phyloP scores from a whole-genome alignment of 2,797 vertebrate species.

The Denticeps clupeoides region DNA sequence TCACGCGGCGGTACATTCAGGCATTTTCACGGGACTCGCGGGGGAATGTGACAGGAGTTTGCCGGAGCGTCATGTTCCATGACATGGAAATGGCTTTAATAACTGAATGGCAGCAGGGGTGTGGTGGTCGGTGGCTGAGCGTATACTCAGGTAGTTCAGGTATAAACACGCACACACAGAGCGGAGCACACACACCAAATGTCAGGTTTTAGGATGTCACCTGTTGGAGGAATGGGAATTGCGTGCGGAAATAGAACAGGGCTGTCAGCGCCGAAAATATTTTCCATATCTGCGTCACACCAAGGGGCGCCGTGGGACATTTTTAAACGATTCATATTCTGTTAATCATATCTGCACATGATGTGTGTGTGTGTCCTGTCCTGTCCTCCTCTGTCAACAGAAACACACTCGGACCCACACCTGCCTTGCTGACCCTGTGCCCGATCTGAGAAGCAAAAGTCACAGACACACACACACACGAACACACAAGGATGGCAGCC shows the following conservation, averaged over 20 bases:
- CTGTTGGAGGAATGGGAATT: slow-evolving; percentile 25
- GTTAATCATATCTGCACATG: no score
- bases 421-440: slow-evolving; percentile 7
- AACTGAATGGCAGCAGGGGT: slow-evolving; percentile 5
- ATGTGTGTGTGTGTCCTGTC: no score
- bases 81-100: slow-evolving; percentile 11
- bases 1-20: slow-evolving; percentile 45
- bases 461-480: slow-evolving; percentile 8
- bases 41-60: slow-evolving; percentile 11
- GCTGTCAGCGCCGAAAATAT: slow-evolving; percentile 12
- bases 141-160: no score
- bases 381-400: neutral
- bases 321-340: no score
- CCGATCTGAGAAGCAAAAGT: neutral
- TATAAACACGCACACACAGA: no score
- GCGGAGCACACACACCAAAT: no score
- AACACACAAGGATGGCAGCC: slow-evolving; percentile 50
- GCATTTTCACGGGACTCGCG: slow-evolving; percentile 25
- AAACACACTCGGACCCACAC: slow-evolving; percentile 4
- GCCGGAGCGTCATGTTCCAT: slow-evolving; percentile 30
- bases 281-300: neutral
- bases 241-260: slow-evolving; percentile 15
- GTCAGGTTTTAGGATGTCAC: no score
- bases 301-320: no score
- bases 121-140: no score